Base-by-base conservation (phyloP, 2,797 vertebrate species). In the Alauda arvensis region DNA sequence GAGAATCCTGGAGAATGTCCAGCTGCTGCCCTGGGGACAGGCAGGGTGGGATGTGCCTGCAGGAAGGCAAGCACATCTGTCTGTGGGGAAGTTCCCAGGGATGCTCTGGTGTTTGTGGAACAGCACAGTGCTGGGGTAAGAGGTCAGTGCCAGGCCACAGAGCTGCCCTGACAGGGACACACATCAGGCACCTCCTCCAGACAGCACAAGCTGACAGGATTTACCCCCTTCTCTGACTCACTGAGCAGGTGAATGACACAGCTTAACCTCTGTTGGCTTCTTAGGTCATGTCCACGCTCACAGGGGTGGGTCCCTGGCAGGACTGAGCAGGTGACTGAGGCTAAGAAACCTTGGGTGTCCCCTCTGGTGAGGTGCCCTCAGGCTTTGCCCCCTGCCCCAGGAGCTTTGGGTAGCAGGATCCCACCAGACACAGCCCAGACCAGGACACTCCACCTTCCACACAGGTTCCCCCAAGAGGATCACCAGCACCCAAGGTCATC, bases 251-350 rank as follows among this genome's bases (percentile, higher is more conserved):
- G 34, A 67, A 24, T 3, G 21, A 28, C 37, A n/a, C 37, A 34
- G 46, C 37, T 86, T 14, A 46, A 52, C 4, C 21, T 49, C 23
- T 6, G 2, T 1, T 19, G 18, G 42, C 42, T 39, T 57, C 42
- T 70, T 12, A 20, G 53, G 70, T 40, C 29, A 17, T 0, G 0
- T 39, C 71, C 37, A 4, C 0, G 0, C 14, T 20, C 65, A 15
- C 40, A 33, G 56, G 18, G 1, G 8, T 15, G 25, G 34, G 6
- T 42, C 29, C 1, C 1, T 9, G 31, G 49, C 34, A 49, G 56
- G n/a, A 29, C 0, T 62, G 1, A 77, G 55, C 2, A 3, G 12
- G 25, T 79, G 9, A 37, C 48, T 14, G 23, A 4, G 10, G n/a
- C 49, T 48, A 13, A 25, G n/a, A 43, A 81, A 9, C 34, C 46